phyloP scores from a whole-genome alignment of 2,113 vertebrate genomes.

The Prolemur simus region DNA sequence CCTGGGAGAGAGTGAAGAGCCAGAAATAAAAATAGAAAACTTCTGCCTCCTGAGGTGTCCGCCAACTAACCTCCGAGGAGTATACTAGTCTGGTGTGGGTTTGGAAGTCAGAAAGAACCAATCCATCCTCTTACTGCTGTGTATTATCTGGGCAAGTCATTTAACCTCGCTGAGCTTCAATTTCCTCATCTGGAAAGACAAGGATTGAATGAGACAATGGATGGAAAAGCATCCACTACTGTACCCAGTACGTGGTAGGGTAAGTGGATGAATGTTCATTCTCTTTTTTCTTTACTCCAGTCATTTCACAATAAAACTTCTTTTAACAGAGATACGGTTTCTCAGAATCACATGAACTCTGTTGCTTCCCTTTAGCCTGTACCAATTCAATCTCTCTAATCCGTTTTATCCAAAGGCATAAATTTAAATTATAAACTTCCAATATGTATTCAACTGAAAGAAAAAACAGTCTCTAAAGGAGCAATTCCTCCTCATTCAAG shows the following conservation, averaged over 20 bases:
- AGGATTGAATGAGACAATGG: neutral
- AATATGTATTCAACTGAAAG: neutral
- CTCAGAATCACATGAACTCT: neutral
- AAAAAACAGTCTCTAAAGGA: neutral
- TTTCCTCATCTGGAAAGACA: neutral
- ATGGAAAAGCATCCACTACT: neutral
- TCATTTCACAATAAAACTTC: neutral
- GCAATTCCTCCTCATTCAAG: neutral
- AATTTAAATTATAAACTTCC: neutral
- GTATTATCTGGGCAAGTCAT: neutral
- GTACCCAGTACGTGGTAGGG: neutral
- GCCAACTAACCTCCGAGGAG: neutral
- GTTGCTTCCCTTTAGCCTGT: neutral
- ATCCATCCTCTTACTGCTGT: neutral
- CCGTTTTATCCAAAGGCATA: constrained; percentile 11
- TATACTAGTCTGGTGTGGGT: neutral
- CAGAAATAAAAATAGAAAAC: neutral
- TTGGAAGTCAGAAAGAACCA: neutral
- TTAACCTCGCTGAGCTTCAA: neutral
- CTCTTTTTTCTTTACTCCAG: neutral
- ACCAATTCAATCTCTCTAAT: neutral
- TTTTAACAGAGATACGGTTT: neutral
- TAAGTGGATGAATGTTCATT: neutral
- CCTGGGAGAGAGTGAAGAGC: neutral
- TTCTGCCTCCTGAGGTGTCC: neutral